phyloP scores from a whole-genome alignment of 1,140 invertebrate species.

The Campoletis sonorensis region DNA sequence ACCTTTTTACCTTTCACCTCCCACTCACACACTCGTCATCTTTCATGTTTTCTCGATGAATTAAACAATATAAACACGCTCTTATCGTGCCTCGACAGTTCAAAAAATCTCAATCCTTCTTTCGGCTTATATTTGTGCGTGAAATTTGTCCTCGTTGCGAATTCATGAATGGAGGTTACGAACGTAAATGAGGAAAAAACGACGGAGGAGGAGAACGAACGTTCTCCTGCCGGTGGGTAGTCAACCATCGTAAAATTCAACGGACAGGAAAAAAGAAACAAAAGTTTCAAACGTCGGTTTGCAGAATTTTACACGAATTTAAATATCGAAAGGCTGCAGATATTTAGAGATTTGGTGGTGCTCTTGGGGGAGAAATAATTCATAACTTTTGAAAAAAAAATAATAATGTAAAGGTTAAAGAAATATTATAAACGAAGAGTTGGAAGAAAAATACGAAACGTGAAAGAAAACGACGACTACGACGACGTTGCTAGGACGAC shows the following conservation, averaged over 20 bases:
- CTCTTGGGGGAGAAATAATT: no score
- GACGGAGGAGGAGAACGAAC: neutral
- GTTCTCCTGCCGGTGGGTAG: neutral
- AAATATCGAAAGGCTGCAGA: no score
- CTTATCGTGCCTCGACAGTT: neutral
- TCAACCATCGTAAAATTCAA: neutral
- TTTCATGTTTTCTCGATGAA: no score
- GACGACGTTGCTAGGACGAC: conserved; percentile 15
- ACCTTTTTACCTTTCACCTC: no score
- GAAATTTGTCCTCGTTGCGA: neutral
- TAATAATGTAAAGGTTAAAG: neutral
- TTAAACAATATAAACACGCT: no score
- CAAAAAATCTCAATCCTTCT: neutral
- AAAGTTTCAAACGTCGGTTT: neutral
- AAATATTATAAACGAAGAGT: neutral
- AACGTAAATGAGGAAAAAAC: conserved; percentile 11
- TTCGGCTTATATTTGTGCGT: neutral
- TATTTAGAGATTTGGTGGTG: no score
- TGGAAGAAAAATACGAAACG: neutral
- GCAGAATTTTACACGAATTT: no score
- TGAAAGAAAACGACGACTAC: neutral
- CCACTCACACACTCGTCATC: no score
- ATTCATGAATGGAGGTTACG: conserved; percentile 19
- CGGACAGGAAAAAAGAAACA: neutral
- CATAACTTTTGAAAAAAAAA: no score